Evolutionary conservation across 1,140 invertebrate genomes (phyloP), one percentile per base, ranked within the genome.

Genomic region (Camponotus vicinus): DNA sequence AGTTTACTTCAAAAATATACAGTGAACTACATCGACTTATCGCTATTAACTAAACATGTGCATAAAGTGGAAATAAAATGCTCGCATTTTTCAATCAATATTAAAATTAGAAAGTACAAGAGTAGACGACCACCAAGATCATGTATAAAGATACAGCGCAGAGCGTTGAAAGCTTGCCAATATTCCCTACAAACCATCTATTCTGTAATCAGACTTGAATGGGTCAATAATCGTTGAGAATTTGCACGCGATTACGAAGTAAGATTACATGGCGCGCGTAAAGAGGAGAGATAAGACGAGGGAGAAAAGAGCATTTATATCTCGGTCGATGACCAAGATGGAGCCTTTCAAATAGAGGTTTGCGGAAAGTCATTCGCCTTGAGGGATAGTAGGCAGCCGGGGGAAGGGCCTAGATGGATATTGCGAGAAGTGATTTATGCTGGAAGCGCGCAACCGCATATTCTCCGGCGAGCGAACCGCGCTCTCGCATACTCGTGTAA

Each of bases 391-490:
- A 18, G 49, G 15, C 13, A 61, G 84, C 63, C 76, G 86, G 71
- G 82, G 84, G 86, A 87, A 89, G 89, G 83, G 86, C 77, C 90
- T 91, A 84, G 92, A 93, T 94, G 93, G 89, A 94, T 94, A 94
- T 94, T 94, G 92, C 93, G 90, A 92, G 90, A 94, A 93, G 92
- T 94, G 94, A 94, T 94, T 94, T 94, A 94, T 93, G 91, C 89
- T 88, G 86, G 89, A 90, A 84, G 90, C 91, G 92, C 92, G 90
- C 89, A 91, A 92, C 91, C 90, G 89, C 93, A 94, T 94, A 94
- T 94, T 94, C 49, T 52, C 90, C 92, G 86, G 78, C 88, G 86
- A 92, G 86, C 89, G 91, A 92, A 91, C 73, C 21, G 21, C 21
- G 21, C 21, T 21, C 59, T 78, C 67, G 64, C 79, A 37, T 45